Base-by-base conservation (phyloP, 1,140 invertebrate species). In the Drosophila subobscura region DNA sequence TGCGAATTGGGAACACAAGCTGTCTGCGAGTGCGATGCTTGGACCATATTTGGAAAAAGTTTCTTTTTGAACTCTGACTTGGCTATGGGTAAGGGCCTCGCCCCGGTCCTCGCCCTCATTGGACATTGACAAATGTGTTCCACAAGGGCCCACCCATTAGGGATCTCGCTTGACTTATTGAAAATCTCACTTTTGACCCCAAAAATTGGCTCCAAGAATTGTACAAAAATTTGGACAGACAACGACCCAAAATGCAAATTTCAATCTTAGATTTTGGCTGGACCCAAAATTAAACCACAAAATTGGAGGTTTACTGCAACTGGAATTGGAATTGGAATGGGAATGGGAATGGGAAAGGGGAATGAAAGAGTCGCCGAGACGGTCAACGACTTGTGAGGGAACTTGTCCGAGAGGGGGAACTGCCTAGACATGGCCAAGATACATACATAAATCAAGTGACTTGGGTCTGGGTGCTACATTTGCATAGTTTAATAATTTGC, bases 401-500 rank as follows among this genome's bases (percentile, higher is more conserved):
- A 20, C 16, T 20, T 20, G 16, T 20, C 16, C 1, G 16, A 20
- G 16, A 20, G 16, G 16, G 16, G 16, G 1, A 20, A 20, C 16
- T 20, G 16, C 16, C 16, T 20, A 20, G 16, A 20, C 16, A 20
- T 20, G 16, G 16, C 23, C 27, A 10, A 59, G 25, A 51, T 63
- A 14, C 23, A 53, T 54, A 77, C 72, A 80, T 72, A 80, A 80
- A 73, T 84, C 68, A 77, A 42, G 56, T 14, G 41, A 47, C 10
- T 37, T 20, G 16, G 3, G 33, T 4, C 33, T 37, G 10, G 7
- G 16, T 20, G 16, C 16, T 50, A 25, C 70, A 86, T 86, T 86
- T 88, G 81, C 81, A 86, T 86, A 86, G 74, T 83, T 88, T 83
- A 88, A 83, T 88, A 83, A 86, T 74, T 73, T 74, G 66, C 57